Percentiles rank a stretch among this genome's conserved stretches.
These are phyloP conservation scores for Galerucella nymphaeae DNA, from an alignment of 2,888 invertebrate species.

Conservation along the genomic window DNA sequence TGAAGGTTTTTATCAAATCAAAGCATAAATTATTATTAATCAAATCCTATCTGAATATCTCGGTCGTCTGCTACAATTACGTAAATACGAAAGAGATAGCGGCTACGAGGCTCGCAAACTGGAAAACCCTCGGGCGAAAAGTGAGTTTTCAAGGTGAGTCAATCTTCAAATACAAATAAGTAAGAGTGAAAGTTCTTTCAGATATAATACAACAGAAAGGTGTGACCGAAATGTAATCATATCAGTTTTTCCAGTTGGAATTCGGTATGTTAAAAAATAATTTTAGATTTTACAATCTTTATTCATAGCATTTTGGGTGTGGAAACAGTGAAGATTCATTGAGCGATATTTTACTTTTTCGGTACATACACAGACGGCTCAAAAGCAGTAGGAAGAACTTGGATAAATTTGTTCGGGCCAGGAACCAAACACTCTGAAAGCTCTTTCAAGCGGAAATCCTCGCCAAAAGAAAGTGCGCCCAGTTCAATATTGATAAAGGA, in stretches of 20 bases:
- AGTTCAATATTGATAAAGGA: too few species aligned
- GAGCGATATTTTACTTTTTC: too few species aligned
- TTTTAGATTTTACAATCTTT: background rate
- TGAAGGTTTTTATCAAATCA: constrained; percentile 12
- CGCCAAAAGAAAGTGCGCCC: too few species aligned
- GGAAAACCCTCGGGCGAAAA: constrained; percentile 20
- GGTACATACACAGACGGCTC: too few species aligned
- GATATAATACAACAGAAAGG: constrained; percentile 31
- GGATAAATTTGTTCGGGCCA: too few species aligned
- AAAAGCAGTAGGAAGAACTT: too few species aligned
- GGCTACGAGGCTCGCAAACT: constrained; percentile 9
- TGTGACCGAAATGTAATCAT: constrained; percentile 29
- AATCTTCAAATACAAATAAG: constrained; percentile 12
- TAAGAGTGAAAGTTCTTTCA: constrained; percentile 39
- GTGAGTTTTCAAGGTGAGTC: constrained; percentile 37
- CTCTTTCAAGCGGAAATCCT: too few species aligned
- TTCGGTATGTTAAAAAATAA: background rate
- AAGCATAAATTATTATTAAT: constrained; percentile 2
- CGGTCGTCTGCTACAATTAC: constrained; percentile 1
- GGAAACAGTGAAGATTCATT: background rate
- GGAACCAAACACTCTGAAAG: too few species aligned
- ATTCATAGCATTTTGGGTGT: background rate
- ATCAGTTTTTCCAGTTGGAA: constrained; percentile 17
- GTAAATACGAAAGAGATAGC: constrained; percentile 12
- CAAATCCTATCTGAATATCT: constrained; percentile 9